Base-by-base conservation (phyloP, 2,888 invertebrate species). In the Meteorus cinctellus region DNA sequence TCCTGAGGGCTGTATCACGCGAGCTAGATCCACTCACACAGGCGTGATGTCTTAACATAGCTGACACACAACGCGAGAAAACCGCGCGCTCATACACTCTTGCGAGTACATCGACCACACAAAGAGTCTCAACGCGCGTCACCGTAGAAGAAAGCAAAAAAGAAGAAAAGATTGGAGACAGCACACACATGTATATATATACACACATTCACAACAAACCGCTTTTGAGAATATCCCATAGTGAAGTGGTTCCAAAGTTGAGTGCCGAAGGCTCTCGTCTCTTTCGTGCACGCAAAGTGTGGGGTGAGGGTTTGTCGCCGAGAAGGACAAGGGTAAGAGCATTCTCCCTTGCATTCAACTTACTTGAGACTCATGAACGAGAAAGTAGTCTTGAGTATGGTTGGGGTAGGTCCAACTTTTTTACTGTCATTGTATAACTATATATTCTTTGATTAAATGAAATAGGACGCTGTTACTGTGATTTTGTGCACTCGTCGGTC, bases 221-320 rank as follows among this genome's bases (percentile, higher is more conserved):
- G 69, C 62, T 74, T 74, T 74, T 68, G 48, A 60, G 68, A 60
- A 62, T 74, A 62, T 60, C 68, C 62, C 68, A 51, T 31, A 45
- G 62, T 69, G 69, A 69, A 69, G 74, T 62, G 60, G 41, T 55
- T 45, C 29, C 72, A 45, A 67, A 62, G 72, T 55, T 16, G 60
- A 74, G 74, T 74, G 72, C 41, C 45, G 41, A 27, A 29, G 51
- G 48, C 51, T 65, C 65, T 74, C 41, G 69, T 62, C 74, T 74
- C 62, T 74, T 69, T 69, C 60, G 62, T 48, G 29, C 41, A 48
- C 48, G 48, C 48, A 48, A 48, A 48, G 14, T 48, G n/a, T n/a
- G 6, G n/a, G 48, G 4, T 48, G n/a, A 48, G 16, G 51, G 31
- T 10, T 34, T 45, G 48, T 3, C 10, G 55, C 34, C 10, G 24